phyloP scores from a whole-genome alignment of 64 coral and sea anemone species.

The Acropora yongei region DNA sequence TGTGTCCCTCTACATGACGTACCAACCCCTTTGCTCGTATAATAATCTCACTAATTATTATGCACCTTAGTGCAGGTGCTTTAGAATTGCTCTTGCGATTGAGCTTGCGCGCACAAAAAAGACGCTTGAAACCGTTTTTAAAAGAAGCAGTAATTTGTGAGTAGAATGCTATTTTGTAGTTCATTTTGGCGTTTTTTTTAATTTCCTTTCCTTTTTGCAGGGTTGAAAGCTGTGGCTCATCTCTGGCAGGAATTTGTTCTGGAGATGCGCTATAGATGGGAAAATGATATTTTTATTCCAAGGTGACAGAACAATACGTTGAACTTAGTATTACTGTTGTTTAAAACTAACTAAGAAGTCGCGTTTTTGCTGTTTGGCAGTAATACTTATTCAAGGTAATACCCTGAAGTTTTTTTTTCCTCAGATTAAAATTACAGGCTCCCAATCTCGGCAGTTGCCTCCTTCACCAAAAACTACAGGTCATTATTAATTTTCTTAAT shows the following conservation, averaged over 20 bases:
- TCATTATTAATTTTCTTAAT: not conserved
- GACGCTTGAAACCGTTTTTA: too few relatives aligned
- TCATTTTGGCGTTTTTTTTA: too few relatives aligned
- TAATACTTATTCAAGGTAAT: not conserved
- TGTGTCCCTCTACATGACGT: too few relatives aligned
- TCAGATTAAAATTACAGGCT: conserved; percentile 85
- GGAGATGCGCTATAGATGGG: conserved; percentile 99
- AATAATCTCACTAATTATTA: too few relatives aligned
- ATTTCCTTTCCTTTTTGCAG: conserved; percentile 8
- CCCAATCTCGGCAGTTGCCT: conserved; percentile 93
- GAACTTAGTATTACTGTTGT: not conserved
- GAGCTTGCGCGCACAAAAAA: too few relatives aligned
- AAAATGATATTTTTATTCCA: conserved; percentile 97
- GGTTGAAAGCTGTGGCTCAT: conserved; percentile 94
- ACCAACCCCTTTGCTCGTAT: too few relatives aligned
- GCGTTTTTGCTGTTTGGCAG: too few relatives aligned
- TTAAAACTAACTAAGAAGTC: not conserved
- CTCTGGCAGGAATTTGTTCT: conserved; percentile 98
- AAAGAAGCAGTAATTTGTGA: too few relatives aligned
- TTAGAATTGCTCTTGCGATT: too few relatives aligned
- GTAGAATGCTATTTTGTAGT: too few relatives aligned
- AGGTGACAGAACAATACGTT: conserved; percentile 34
- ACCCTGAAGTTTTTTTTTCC: not conserved
- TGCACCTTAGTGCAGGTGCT: too few relatives aligned
- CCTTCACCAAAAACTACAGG: conserved; percentile 99